Evolutionary conservation across 53 echinoderm and acorn worm species (phyloP), one percentile per base, ranked within the genome.

Genomic region (Holothuria leucospilota): DNA sequence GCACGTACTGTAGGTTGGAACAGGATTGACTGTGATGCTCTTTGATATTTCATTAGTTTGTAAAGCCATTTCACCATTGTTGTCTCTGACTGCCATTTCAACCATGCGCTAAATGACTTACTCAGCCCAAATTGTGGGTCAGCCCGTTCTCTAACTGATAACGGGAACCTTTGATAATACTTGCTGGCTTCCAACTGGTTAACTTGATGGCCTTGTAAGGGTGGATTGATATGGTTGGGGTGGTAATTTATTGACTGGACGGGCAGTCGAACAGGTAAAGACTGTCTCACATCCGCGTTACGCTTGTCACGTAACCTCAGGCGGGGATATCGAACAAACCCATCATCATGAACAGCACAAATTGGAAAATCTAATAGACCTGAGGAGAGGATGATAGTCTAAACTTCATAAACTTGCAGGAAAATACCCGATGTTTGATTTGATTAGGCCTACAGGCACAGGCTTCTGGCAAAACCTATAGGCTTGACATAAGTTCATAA

Each of bases 361-460:
- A 97, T 97, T n/a, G 97, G 97, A 69, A 88, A 89, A 68, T 97
- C 97, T 53, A 93, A 86, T 82, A 95, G 86, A 84, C 97, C 97
- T 96, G 89, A 0, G 75, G 30, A 66, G 39, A 87, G 51, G 34
- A 81, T 21, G 25, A 25, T 38, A 56, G 56, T 26, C 24, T 81
- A 59, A 75, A 40, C 38, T 68, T 68, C 2, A 56, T 16, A 56
- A 56, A 56, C 18, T 56, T 56, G 1, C 0, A 46, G 46, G 6
- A 2, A 46, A 46, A 46, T 7, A 46, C 8, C 46, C 46, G 3
- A 46, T 46, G 3, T 34, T 34, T 34, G 1, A 34, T 34, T 34
- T 2, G 34, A 3, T 34, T 34, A 34, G 34, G 34, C 34, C 34
- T 34, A 34, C 34, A 34, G 34, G 34, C 34, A 34, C 34, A 34